Percentiles rank a stretch among this genome's conserved stretches.
Evolutionary conservation across 2,113 vertebrate species (phyloP).

Genomic region (Oenanthe oenanthe): DNA sequence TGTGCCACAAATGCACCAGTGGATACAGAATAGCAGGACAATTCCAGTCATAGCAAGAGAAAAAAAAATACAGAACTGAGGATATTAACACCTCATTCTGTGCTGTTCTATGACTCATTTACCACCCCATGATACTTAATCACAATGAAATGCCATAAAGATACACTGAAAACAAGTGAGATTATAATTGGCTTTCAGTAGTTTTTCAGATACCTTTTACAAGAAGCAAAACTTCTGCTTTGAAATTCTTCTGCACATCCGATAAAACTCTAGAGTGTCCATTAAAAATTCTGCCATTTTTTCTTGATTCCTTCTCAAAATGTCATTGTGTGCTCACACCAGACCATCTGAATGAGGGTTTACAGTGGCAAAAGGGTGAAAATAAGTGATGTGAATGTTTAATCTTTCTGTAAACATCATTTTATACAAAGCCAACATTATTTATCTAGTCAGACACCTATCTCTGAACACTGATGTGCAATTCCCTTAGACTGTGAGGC

Average conservation of each 20-base stretch:
- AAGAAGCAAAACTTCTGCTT: neutral
- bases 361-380: neutral
- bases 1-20: neutral
- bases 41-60: neutral
- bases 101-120: conserved; percentile 33
- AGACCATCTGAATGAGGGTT: neutral
- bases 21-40: neutral
- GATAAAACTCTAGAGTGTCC: neutral
- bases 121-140: conserved; percentile 31
- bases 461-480: neutral
- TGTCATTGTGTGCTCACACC: neutral
- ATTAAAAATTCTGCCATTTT: neutral
- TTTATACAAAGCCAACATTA: neutral
- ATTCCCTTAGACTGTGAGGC: neutral
- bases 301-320: neutral
- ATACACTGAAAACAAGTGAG: neutral
- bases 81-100: neutral
- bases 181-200: neutral
- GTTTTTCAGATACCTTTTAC: neutral
- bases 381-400: neutral
- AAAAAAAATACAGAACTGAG: neutral
- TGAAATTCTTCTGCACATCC: neutral
- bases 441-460: neutral
- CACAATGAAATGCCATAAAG: conserved; percentile 2
- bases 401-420: neutral